Percentiles rank a stretch among this genome's conserved stretches.
phyloP scores from a whole-genome alignment of 1,140 invertebrate species.

The Temnothorax longispinosus region DNA sequence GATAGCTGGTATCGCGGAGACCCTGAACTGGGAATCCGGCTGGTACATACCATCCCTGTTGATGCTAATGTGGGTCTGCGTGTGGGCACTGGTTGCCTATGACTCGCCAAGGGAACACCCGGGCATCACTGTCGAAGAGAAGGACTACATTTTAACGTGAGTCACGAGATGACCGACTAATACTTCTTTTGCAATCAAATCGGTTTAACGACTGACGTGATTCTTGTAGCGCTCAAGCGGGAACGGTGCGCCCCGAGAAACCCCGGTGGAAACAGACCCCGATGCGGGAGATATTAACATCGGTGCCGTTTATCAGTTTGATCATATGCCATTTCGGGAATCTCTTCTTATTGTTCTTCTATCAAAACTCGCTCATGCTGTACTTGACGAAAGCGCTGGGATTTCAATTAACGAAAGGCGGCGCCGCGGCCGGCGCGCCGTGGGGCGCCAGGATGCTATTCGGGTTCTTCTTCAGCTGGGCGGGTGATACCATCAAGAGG shows the following conservation, averaged over 20 bases:
- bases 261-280: slow-evolving; percentile 73
- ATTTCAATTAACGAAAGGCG: slow-evolving; percentile 91
- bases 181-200: background rate
- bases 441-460: slow-evolving; percentile 88
- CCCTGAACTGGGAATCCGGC: slow-evolving; percentile 89
- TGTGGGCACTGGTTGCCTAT: slow-evolving; percentile 88
- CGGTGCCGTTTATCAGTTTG: slow-evolving; percentile 89
- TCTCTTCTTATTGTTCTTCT: slow-evolving; percentile 91
- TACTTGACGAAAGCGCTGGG: slow-evolving; percentile 88
- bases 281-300: slow-evolving; percentile 85
- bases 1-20: slow-evolving; percentile 88
- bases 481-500: slow-evolving; percentile 88
- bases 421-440: slow-evolving; percentile 88
- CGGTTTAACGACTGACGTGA: background rate
- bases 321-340: slow-evolving; percentile 90
- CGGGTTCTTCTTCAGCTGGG: slow-evolving; percentile 89
- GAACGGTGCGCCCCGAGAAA: slow-evolving; percentile 66
- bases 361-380: slow-evolving; percentile 94
- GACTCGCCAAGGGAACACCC: slow-evolving; percentile 91
- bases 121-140: slow-evolving; percentile 91
- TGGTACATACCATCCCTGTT: slow-evolving; percentile 90
- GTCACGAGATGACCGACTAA: background rate
- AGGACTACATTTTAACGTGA: slow-evolving; percentile 89
- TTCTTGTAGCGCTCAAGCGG: slow-evolving; percentile 72
- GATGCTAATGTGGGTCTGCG: slow-evolving; percentile 86